Percentiles rank a stretch among this genome's conserved stretches.
These are phyloP conservation scores for Eristalis arbustorum DNA, from an alignment of 2,888 invertebrate genomes.

Conservation along the genomic window DNA sequence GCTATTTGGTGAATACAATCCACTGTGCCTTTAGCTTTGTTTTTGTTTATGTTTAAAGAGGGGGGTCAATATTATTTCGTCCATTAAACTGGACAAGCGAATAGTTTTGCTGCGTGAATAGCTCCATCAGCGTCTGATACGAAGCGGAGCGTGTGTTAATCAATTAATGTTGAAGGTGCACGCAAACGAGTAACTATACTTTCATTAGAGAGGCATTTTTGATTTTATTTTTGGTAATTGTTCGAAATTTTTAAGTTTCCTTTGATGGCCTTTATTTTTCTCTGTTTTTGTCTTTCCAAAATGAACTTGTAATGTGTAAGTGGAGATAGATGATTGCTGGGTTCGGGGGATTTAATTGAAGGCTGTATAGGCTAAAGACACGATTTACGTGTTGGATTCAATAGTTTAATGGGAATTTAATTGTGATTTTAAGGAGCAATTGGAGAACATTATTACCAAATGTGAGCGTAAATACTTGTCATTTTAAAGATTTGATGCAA, in stretches of 20 bases:
- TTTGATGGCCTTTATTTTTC: neutral
- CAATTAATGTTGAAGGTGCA: slow-evolving; percentile 58
- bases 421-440: neutral
- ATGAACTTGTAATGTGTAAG: slow-evolving; percentile 26
- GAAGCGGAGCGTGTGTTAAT: slow-evolving; percentile 66
- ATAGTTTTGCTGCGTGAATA: slow-evolving; percentile 63
- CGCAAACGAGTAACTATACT: slow-evolving; percentile 55
- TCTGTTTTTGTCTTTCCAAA: neutral
- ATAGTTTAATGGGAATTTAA: neutral
- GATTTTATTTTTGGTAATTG: slow-evolving; percentile 35
- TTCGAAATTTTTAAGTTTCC: slow-evolving; percentile 6
- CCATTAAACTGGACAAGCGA: slow-evolving; percentile 44
- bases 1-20: slow-evolving; percentile 57
- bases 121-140: slow-evolving; percentile 38
- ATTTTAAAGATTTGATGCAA: too few relatives aligned
- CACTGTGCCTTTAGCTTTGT: neutral
- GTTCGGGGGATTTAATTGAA: slow-evolving; percentile 1
- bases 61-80: neutral
- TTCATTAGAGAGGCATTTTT: slow-evolving; percentile 36
- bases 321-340: neutral
- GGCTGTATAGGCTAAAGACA: neutral
- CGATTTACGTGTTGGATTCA: neutral
- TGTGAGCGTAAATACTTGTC: neutral
- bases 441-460: neutral
- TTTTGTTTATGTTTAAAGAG: neutral